These are phyloP conservation scores for Polyommatus iphigenia DNA, from an alignment of 2,888 invertebrate species.

Conservation along the genomic window DNA sequence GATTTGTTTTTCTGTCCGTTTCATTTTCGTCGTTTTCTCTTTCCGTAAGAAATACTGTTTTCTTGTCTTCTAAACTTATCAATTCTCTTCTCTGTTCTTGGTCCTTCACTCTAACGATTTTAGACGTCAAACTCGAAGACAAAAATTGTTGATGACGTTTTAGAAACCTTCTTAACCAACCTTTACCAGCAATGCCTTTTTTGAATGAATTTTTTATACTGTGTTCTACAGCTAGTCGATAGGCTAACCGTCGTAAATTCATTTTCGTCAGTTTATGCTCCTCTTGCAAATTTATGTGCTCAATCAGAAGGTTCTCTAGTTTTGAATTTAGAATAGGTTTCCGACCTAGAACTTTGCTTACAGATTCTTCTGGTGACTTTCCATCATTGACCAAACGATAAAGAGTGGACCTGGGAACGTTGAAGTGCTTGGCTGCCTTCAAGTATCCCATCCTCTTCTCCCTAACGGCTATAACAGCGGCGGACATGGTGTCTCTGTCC, in stretches of 20 bases:
- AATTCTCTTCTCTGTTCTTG: not conserved
- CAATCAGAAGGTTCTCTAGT: slow-evolving; percentile 3
- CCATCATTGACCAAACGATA: not conserved
- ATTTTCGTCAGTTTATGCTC: not conserved
- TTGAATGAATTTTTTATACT: not conserved
- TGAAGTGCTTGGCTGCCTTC: slow-evolving; percentile 4
- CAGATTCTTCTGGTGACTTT: not conserved
- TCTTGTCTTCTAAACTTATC: not conserved
- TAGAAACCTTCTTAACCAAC: not conserved
- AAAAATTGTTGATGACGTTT: not conserved
- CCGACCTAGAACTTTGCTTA: not conserved
- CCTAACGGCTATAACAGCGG: slow-evolving; percentile 21
- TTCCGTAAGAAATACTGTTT: not conserved
- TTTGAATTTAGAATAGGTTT: not conserved
- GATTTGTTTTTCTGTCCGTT: not conserved
- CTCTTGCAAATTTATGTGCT: not conserved
- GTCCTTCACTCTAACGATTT: not conserved
- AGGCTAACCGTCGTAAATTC: not conserved
- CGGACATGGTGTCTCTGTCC: slow-evolving; percentile 25
- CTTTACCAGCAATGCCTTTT: not conserved
- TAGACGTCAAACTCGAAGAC: not conserved
- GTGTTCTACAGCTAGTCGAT: not conserved
- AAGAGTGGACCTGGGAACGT: not conserved
- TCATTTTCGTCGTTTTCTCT: not conserved
- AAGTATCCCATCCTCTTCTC: not conserved